Evolutionary conservation across 2,797 vertebrate species (phyloP), one percentile per base, ranked within the genome.

Genomic region (Pelobates cultripes): DNA sequence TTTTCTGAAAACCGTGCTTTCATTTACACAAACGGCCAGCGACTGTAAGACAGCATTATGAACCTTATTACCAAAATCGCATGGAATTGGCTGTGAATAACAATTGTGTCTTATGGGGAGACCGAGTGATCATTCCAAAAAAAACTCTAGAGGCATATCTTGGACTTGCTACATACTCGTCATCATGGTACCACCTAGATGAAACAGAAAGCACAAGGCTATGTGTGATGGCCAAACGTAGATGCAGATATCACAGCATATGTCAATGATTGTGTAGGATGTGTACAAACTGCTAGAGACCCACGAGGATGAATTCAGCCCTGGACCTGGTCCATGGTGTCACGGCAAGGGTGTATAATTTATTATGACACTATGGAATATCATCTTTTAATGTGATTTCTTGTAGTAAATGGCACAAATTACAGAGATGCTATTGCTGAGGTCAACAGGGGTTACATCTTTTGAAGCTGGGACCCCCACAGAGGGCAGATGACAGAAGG

Each of bases 151-250:
- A 67, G 64, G 13, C 64, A 67, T 8, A 28, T 67, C 64, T 67
- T 67, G 64, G 64, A 14, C 64, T 67, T 67, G 17, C 64, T 9
- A 67, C 64, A 67, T 3, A 40, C 7, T 67, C n/a, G n/a, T 67
- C 64, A 3, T 42, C 64, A 3, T 7, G n/a, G 64, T 7, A 67
- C 64, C 64, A 67, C n/a, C 0, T 4, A 42, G 40, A 67, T 67
- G 64, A 67, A 67, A 67, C 64, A 67, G 64, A 67, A 67, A 67
- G 57, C 57, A 60, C 13, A 15, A 60, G 57, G 57, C 9, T 60
- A 60, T 15, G 14, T 15, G 3, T 60, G 57, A 13, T 60, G 57
- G 57, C 57, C 57, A 12, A 13, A 60, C 14, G 14, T 60, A 60
- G 57, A 60, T 13, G 57, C 57, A 9, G 57, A 60, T 60, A 60